Evolutionary conservation across 2,113 vertebrate species (phyloP).

Genomic region (Leuciscus idus): DNA sequence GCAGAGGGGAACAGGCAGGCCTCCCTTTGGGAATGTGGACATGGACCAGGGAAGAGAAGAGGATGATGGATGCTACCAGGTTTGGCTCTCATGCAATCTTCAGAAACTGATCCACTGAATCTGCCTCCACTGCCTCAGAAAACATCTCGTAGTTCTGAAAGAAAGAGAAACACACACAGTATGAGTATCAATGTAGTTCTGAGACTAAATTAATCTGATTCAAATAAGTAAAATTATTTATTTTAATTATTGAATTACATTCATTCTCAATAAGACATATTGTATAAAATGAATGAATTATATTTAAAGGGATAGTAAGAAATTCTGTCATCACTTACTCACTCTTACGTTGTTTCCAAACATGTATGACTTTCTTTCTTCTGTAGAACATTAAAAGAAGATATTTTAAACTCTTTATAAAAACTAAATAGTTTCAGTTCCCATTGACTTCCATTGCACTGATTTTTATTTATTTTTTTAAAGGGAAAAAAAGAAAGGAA

Average conservation of each 20-base stretch:
- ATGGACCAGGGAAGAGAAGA: slow-evolving; percentile 24
- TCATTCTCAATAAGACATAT: not conserved
- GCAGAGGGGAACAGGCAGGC: slow-evolving; percentile 52
- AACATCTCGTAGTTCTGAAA: slow-evolving; percentile 90
- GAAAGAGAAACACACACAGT: slow-evolving; percentile 39
- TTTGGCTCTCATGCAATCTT: slow-evolving; percentile 83
- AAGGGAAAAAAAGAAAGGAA: too few species aligned
- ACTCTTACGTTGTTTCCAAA: not conserved
- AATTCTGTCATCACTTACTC: too few species aligned
- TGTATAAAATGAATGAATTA: not conserved
- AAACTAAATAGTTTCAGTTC: not conserved
- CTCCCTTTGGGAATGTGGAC: slow-evolving; percentile 11
- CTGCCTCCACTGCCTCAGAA: slow-evolving; percentile 89
- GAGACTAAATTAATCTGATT: not conserved
- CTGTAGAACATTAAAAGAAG: not conserved
- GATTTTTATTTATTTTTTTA: too few species aligned
- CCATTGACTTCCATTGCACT: not conserved
- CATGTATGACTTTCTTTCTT: not conserved
- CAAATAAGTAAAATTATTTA: too few species aligned
- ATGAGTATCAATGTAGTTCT: not conserved
- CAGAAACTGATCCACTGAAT: slow-evolving; percentile 90
- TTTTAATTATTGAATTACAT: not conserved
- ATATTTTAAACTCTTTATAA: not conserved
- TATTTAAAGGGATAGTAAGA: not conserved
- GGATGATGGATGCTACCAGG: slow-evolving; percentile 35